Conservation (phyloP, 2,888 invertebrate species). For the Scaptomyza polygonia region DNA sequence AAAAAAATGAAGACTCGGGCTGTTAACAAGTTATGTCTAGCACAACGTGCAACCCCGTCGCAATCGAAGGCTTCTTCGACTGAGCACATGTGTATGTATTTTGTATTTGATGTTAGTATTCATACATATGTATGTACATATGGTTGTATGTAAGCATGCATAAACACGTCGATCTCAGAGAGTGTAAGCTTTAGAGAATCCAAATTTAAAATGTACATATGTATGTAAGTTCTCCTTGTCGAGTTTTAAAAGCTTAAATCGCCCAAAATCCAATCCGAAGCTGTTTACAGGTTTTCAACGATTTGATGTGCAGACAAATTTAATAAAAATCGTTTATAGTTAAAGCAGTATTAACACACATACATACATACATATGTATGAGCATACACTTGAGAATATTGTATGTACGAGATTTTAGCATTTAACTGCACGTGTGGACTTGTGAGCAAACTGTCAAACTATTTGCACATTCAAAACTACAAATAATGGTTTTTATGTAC, state of each 20-base stretch:
- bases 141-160: background rate
- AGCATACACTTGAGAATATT: too few relatives aligned
- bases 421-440: constrained; percentile 1
- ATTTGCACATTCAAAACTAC: background rate
- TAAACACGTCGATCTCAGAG: background rate
- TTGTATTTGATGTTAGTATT: background rate
- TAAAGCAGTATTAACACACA: too few relatives aligned
- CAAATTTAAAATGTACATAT: background rate
- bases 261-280: too few relatives aligned
- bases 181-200: background rate
- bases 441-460: constrained; percentile 1
- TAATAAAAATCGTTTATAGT: too few relatives aligned
- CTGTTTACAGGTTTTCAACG: too few relatives aligned
- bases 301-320: too few relatives aligned
- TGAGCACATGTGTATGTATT: background rate
- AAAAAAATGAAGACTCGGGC: constrained; percentile 33
- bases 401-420: background rate
- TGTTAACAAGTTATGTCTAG: constrained; percentile 48
- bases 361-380: too few relatives aligned
- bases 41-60: constrained; percentile 15
- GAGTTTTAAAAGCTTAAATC: too few relatives aligned
- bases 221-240: too few relatives aligned
- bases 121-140: background rate
- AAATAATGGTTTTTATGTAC: too few relatives aligned
- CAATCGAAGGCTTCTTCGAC: constrained; percentile 11